Percentiles rank a stretch among this genome's conserved stretches.
phyloP scores from a whole-genome alignment of 2,113 vertebrate species.

The Motacilla alba region DNA sequence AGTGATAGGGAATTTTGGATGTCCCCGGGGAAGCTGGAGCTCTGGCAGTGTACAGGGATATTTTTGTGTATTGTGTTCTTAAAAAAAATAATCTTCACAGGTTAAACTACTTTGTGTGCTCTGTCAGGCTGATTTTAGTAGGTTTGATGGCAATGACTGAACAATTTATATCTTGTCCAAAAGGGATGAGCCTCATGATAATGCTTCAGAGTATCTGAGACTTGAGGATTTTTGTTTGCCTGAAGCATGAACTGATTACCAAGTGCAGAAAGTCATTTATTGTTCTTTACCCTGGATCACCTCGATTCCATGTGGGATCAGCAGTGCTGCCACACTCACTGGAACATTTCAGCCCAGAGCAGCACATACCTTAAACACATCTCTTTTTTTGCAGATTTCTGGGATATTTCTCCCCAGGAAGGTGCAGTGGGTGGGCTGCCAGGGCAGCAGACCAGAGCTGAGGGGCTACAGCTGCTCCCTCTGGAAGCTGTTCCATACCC shows the following conservation, averaged over 20 bases:
- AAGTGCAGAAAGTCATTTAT: neutral
- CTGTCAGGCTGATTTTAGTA: neutral
- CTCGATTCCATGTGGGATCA: neutral
- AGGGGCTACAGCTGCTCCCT: constrained; percentile 92
- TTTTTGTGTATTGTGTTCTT: neutral
- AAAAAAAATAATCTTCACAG: neutral
- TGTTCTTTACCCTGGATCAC: neutral
- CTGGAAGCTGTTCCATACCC: constrained; percentile 90
- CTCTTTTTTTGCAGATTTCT: constrained; percentile 79
- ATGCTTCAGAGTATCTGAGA: neutral
- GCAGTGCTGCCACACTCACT: neutral
- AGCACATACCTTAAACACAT: neutral
- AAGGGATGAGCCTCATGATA: neutral
- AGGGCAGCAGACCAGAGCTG: constrained; percentile 84
- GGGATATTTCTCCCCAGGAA: constrained; percentile 83
- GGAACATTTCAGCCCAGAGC: neutral
- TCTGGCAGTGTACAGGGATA: neutral
- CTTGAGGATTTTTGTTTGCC: neutral
- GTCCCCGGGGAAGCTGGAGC: neutral
- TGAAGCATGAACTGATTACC: neutral
- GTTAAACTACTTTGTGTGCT: neutral
- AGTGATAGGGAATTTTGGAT: neutral
- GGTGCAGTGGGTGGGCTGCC: constrained; percentile 88
- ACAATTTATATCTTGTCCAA: neutral
- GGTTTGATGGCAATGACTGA: neutral